Evolutionary conservation across 2,888 invertebrate genomes (phyloP), one percentile per base, ranked within the genome.

Genomic region (Cylindroiulus punctatus): DNA sequence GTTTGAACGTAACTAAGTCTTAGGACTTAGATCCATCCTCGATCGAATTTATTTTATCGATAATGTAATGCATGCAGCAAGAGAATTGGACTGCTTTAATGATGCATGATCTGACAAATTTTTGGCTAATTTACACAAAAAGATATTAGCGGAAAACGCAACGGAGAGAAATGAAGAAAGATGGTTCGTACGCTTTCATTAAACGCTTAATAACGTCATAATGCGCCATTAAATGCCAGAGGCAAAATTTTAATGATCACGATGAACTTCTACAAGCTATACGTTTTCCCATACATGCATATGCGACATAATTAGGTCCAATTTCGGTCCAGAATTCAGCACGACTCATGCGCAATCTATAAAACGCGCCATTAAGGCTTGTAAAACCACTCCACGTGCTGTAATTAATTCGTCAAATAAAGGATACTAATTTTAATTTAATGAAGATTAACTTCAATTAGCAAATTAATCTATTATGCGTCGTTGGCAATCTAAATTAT

Each of bases 81-180:
- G 22, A 26, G 12, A 65, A n/a, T 26, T 65, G 26, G 65, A 65
- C n/a, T 26, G 65, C 65, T 26, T 22, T 65, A 65, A 65, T 65
- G 65, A 65, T 65, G 65, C 65, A 65, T 65, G 65, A 65, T 65
- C 65, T 65, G 65, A 65, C 65, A 65, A 65, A 65, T 65, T 65
- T 65, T 26, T n/a, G 65, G 65, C 26, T 26, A 65, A 65, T 65
- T 65, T 65, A 65, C 26, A 65, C 65, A 65, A 65, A 65, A 65
- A 65, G 65, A 65, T 65, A 65, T 65, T 65, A 65, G 65, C 8
- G 26, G 8, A 26, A 65, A 65, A 65, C 8, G 26, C 26, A 65
- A 26, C 10, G 22, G 7, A 10, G 65, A 12, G n/a, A 65, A 65
- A 65, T 65, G 65, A 65, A 65, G 65, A 65, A 65, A 65, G 22